Evolutionary conservation across 2,797 vertebrate genomes (phyloP), one percentile per base, ranked within the genome.

Genomic region (Chelidonichthys spinosus): DNA sequence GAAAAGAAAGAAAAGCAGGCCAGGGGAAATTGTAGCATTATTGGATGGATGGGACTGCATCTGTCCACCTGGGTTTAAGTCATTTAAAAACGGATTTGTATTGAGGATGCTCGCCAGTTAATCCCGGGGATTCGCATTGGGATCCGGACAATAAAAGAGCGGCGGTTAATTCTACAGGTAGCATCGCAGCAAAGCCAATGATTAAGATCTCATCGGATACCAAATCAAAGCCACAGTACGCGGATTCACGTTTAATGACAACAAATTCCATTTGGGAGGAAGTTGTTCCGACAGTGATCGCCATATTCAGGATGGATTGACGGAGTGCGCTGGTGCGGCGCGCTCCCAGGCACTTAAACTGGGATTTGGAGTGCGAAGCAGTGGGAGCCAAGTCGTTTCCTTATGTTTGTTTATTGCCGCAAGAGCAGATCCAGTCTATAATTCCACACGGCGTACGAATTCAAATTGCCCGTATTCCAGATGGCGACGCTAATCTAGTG

Each of bases 211-310:
- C 55, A 55, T 33, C 2, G 4, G 74, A 32, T 10, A 13, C 6
- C n/a, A 36, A 15, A 79, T 75, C 18, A 2, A 17, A 58, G 58
- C 43, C n/a, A 6, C 58, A 37, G 18, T 17, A 10, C 32, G 67
- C 46, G 66, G 78, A 79, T 85, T 82, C 55, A 40, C 47, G 50
- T 76, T 72, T 64, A 66, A 85, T 78, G 39, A 69, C 53, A 78
- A 76, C 11, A 65, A 72, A 69, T 13, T 37, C 50, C 2, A 46
- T 56, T 71, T 43, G 40, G 36, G 44, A 35, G 25, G 18, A 7
- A 4, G 33, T 33, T 18, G 63, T 18, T 63, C 46, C 53, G 14
- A 25, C 3, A 52, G 15, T 37, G 69, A 74, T 15, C 60, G 8
- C 3, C 39, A 11, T 49, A 60, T 55, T 14, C 35, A 25, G n/a